These are phyloP conservation scores for Babyrousa celebensis DNA, from an alignment of 2,797 vertebrate genomes.

Conservation along the genomic window DNA sequence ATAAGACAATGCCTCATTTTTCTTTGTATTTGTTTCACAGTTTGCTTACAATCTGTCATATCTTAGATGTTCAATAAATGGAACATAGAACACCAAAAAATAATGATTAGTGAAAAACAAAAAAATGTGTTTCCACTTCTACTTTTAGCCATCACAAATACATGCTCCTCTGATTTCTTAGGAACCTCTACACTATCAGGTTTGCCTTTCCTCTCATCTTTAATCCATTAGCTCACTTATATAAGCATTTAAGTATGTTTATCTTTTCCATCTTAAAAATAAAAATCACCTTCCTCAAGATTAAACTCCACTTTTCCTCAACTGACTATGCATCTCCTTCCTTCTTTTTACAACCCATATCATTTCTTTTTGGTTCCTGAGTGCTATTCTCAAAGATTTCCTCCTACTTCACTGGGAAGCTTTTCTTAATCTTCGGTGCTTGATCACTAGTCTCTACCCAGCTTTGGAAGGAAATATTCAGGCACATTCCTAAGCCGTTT, in stretches of 20 bases:
- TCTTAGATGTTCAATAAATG: not conserved
- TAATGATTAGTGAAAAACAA: not conserved
- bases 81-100: not conserved
- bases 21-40: not conserved
- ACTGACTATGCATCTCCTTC: not conserved
- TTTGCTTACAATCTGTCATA: not conserved
- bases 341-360: not conserved
- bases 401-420: not conserved
- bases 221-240: not conserved
- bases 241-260: not conserved
- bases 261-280: not conserved
- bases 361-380: not conserved
- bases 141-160: not conserved
- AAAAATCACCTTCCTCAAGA: not conserved
- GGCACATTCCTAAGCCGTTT: not conserved
- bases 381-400: not conserved
- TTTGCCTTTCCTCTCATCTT: not conserved
- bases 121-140: too few relatives aligned
- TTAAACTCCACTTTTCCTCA: not conserved
- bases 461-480: not conserved
- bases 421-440: not conserved
- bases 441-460: not conserved
- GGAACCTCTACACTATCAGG: fast-evolving
- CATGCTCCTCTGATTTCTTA: not conserved
- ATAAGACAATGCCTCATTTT: not conserved